Percentiles rank a stretch among this genome's conserved stretches.
Evolutionary conservation across 2,888 invertebrate genomes (phyloP).

Genomic region (Drosophila fungiperda): DNA sequence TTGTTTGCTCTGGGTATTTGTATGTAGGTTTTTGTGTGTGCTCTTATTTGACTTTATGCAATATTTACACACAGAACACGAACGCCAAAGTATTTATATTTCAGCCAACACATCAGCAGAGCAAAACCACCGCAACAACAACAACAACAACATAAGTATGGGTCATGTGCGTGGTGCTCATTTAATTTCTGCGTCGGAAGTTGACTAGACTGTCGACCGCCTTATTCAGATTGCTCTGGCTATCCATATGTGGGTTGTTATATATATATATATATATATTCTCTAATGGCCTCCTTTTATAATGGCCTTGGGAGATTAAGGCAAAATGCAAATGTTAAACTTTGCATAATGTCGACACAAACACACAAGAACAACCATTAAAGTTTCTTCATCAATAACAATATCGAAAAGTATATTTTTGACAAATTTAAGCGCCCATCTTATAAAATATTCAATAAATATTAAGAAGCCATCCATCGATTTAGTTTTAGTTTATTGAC

Average conservation of each 20-base stretch:
- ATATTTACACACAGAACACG: slow-evolving; percentile 60
- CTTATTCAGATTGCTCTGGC: slow-evolving; percentile 49
- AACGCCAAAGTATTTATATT: slow-evolving; percentile 60
- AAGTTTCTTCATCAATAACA: neutral
- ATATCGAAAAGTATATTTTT: neutral
- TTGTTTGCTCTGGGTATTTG: slow-evolving; percentile 48
- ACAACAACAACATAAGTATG: slow-evolving; percentile 33
- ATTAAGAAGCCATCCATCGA: slow-evolving; percentile 50
- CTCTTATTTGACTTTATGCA: slow-evolving; percentile 76
- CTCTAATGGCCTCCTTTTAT: slow-evolving; percentile 9
- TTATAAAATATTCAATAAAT: slow-evolving; percentile 11
- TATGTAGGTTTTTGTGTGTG: slow-evolving; percentile 39
- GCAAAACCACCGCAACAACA: slow-evolving; percentile 28
- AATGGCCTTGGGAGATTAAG: slow-evolving; percentile 49
- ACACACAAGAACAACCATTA: neutral
- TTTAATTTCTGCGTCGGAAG: slow-evolving; percentile 78
- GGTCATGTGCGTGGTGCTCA: slow-evolving; percentile 68
- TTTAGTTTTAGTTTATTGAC: slow-evolving; percentile 41
- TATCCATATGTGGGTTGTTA: slow-evolving; percentile 11
- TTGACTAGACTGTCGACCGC: slow-evolving; percentile 76
- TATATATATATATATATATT: slow-evolving; percentile 1
- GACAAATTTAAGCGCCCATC: neutral
- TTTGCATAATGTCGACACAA: slow-evolving; percentile 34
- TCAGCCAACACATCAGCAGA: slow-evolving; percentile 51
- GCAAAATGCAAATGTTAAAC: slow-evolving; percentile 35